A percentile compares a stretch with the other conserved stretches of the same genome.
Evolutionary conservation across 2,113 vertebrate species (phyloP).

Genomic region (Conger conger): DNA sequence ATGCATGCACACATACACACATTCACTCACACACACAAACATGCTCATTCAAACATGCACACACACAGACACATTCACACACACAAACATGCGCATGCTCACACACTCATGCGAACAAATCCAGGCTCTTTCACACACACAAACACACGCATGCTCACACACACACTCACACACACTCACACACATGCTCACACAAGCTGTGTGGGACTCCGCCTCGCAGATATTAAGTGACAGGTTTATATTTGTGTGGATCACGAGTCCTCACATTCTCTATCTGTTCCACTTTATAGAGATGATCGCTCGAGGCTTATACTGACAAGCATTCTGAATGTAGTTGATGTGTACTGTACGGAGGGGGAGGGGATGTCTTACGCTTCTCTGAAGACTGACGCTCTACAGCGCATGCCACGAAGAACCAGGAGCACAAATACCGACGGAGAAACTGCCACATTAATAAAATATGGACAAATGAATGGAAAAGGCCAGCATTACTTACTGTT

Average conservation of each 20-base stretch:
- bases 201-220: neutral
- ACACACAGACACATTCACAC: no score
- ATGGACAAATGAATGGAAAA: neutral
- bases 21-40: neutral
- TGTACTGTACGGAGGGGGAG: neutral
- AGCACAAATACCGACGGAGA: neutral
- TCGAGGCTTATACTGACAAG: neutral
- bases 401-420: neutral
- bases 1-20: neutral
- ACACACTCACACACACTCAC: no score
- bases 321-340: neutral
- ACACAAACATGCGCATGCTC: no score
- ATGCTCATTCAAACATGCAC: no score
- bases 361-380: neutral
- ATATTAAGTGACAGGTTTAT: constrained; percentile 1
- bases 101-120: no score
- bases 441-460: neutral
- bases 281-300: neutral
- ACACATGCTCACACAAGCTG: neutral
- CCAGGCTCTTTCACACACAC: no score
- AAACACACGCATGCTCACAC: no score
- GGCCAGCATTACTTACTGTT: neutral
- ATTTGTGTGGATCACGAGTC: neutral
- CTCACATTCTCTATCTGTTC: neutral
- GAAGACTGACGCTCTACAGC: neutral